Conservation (phyloP, 2,888 invertebrate genomes). For the Melanostoma mellinum region DNA sequence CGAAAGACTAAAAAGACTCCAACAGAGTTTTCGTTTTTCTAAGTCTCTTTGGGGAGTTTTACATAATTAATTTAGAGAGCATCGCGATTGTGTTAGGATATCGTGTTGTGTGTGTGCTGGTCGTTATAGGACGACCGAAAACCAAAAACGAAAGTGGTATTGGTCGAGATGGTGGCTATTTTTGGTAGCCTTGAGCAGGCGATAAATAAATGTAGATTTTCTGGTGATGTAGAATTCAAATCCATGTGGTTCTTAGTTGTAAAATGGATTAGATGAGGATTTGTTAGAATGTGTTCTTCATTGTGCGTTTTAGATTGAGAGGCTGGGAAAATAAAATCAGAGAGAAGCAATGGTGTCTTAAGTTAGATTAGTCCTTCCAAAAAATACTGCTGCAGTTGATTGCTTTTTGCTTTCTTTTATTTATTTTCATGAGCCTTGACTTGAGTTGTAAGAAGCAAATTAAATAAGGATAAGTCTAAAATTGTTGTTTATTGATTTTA, state of each 20-base stretch:
- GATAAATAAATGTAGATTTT: slow-evolving; percentile 69
- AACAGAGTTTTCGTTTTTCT: slow-evolving; percentile 17
- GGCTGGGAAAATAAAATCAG: background rate
- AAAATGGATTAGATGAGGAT: slow-evolving; percentile 63
- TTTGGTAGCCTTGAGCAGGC: slow-evolving; percentile 34
- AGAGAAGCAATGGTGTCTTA: no score
- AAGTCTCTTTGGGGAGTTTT: slow-evolving; percentile 68
- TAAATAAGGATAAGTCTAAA: no score
- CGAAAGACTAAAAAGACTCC: slow-evolving; percentile 46
- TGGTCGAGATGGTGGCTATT: slow-evolving; percentile 34
- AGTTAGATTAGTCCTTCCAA: no score
- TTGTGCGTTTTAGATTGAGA: background rate
- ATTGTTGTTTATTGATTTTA: no score
- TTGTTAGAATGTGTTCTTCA: slow-evolving; percentile 33
- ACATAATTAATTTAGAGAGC: slow-evolving; percentile 72
- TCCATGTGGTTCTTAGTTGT: slow-evolving; percentile 69
- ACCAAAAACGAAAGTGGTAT: no score
- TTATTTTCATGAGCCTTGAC: no score
- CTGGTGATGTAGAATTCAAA: slow-evolving; percentile 61
- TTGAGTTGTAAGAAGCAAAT: no score
- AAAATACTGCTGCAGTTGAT: no score
- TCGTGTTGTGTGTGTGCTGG: slow-evolving; percentile 29
- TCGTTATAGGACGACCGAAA: no score
- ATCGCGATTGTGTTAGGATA: slow-evolving; percentile 67
- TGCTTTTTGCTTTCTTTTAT: no score